Percentiles rank a stretch among this genome's conserved stretches.
Conservation (phyloP, 2,888 invertebrate genomes). For the Andrena camellia region DNA sequence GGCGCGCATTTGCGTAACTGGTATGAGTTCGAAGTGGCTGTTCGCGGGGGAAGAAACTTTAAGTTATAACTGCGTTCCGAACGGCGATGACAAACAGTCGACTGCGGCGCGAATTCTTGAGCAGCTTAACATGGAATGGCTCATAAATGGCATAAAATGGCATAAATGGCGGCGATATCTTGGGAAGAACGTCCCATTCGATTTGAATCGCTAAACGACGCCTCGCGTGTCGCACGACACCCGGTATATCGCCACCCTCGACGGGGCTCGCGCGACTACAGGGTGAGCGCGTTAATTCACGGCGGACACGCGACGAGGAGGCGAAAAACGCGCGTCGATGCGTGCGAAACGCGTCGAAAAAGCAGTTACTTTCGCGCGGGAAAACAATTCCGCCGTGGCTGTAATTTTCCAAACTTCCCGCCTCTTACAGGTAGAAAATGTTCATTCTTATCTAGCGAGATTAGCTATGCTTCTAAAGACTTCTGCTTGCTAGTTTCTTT, state of each 20-base stretch:
- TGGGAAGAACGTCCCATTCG: slow-evolving; percentile 31
- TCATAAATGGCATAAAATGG: background rate
- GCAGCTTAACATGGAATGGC: slow-evolving; percentile 5
- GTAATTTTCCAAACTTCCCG: background rate
- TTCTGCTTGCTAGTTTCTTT: background rate
- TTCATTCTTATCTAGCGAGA: background rate
- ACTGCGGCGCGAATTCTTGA: background rate
- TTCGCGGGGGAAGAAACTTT: no score
- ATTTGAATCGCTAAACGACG: slow-evolving; percentile 53
- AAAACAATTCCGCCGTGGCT: background rate
- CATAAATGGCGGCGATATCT: slow-evolving; percentile 34
- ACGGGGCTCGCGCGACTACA: slow-evolving; percentile 4
- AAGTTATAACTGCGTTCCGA: no score
- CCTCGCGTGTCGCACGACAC: slow-evolving; percentile 63
- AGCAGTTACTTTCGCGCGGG: background rate
- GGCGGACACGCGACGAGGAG: slow-evolving; percentile 37
- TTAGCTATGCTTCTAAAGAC: background rate
- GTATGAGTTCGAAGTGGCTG: background rate
- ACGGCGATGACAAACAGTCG: background rate
- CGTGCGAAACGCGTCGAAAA: background rate
- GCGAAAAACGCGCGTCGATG: background rate
- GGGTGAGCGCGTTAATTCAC: slow-evolving; percentile 42
- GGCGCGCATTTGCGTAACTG: background rate
- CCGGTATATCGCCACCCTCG: slow-evolving; percentile 36
- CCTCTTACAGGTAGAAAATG: background rate